A percentile compares a stretch with the other conserved stretches of the same genome.
Evolutionary conservation across 2,797 vertebrate species (phyloP).

Genomic region (Paguma larvata): DNA sequence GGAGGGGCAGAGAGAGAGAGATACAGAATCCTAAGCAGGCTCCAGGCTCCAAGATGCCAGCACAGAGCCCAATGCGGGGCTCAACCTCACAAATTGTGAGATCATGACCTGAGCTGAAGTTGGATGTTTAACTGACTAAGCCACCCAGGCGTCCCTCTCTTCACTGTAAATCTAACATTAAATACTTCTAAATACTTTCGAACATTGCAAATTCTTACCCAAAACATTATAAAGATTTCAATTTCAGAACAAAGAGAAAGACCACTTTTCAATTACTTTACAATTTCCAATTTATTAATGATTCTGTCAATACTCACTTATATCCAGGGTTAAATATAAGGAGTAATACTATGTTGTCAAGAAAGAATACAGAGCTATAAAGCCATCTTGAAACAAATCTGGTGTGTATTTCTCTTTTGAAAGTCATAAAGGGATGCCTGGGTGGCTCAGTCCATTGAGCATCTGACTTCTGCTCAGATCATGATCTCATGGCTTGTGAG

Average conservation of each 20-base stretch:
- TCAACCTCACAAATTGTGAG: too few species aligned
- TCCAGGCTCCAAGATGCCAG: too few species aligned
- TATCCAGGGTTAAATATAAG: slow-evolving; percentile 1
- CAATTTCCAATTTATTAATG: slow-evolving; percentile 36
- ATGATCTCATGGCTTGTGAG: too few species aligned
- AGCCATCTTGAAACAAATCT: slow-evolving; percentile 20
- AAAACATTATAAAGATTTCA: background rate
- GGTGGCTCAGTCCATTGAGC: too few species aligned
- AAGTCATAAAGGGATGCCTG: background rate
- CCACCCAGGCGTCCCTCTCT: background rate
- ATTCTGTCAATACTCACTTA: slow-evolving; percentile 41
- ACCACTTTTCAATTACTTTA: slow-evolving; percentile 1
- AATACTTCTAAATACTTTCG: background rate
- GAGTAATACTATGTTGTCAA: background rate
- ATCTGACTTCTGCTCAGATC: too few species aligned
- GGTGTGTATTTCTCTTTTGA: background rate
- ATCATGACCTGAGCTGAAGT: too few species aligned
- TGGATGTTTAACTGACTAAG: too few species aligned
- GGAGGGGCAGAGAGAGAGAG: too few species aligned
- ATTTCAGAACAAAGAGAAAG: slow-evolving; percentile 30
- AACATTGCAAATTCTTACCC: background rate
- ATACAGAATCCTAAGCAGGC: too few species aligned
- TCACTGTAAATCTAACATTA: slow-evolving; percentile 33
- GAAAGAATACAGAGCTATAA: background rate
- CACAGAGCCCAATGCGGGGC: too few species aligned